phyloP scores from a whole-genome alignment of 2,888 invertebrate species.

The Lepidochrysops patricia region DNA sequence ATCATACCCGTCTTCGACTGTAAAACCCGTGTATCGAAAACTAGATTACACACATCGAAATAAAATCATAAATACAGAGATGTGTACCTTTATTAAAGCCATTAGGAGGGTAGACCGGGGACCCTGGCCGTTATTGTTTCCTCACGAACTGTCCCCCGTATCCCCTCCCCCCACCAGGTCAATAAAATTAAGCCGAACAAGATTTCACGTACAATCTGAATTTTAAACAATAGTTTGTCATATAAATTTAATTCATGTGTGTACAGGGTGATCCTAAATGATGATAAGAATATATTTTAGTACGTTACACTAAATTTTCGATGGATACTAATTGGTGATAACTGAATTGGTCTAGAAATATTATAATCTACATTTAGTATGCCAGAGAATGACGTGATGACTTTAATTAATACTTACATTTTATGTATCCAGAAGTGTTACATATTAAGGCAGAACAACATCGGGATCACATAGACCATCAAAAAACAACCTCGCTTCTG shows the following conservation, averaged over 20 bases:
- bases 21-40: constrained; percentile 38
- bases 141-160: constrained; percentile 37
- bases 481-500: too few relatives aligned
- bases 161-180: constrained; percentile 41
- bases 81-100: constrained; percentile 72
- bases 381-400: too few relatives aligned
- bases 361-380: too few relatives aligned
- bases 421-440: too few relatives aligned
- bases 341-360: too few relatives aligned
- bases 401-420: too few relatives aligned
- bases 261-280: constrained; percentile 39
- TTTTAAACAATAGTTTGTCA: constrained; percentile 74
- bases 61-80: constrained; percentile 65
- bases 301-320: too few relatives aligned
- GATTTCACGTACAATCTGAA: constrained; percentile 72
- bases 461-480: too few relatives aligned
- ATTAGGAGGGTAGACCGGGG: constrained; percentile 53
- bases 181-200: constrained; percentile 67
- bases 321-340: too few relatives aligned
- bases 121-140: constrained; percentile 54
- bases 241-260: constrained; percentile 67
- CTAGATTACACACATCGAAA: constrained; percentile 71
- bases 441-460: too few relatives aligned
- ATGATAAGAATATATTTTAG: too few relatives aligned
- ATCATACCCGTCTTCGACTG: not conserved